Evolutionary conservation across 2,113 vertebrate genomes (phyloP), one percentile per base, ranked within the genome.

Genomic region (Callopanchax toddi): DNA sequence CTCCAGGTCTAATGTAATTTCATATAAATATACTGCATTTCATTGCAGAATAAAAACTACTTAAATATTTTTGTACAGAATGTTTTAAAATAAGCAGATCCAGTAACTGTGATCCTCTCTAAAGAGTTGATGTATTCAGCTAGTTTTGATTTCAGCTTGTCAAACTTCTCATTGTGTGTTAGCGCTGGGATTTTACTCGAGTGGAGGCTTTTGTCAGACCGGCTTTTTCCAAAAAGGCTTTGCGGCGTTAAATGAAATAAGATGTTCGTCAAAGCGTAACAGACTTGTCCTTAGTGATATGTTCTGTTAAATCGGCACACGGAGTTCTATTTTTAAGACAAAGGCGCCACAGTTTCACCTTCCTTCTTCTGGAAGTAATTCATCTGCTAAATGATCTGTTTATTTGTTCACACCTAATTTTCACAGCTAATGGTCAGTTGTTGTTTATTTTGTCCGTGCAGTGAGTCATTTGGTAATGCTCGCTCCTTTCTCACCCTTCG

Each of bases 381-480:
- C 17, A 52, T 26, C 57, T 49, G 51, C 22, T 54, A 56, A 68
- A 71, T 49, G 22, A 62, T 56, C 22, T 13, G 37, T 23, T 56
- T 20, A 40, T 22, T 8, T 23, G 17, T 42, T 42, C 22, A 17
- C 36, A 17, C 36, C 3, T 40, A 17, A 17, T 42, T 56, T 39
- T 23, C 4, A 5, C 53, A 23, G 36, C 37, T 25, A 56, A 11
- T 56, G 54, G 36, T n/a, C 17, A n/a, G 29, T 52, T 34, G 6
- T 26, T 50, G 17, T 26, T 50, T 49, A 25, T 25, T 25, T 26
- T 17, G 11, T 21, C 13, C 42, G 48, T 20, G 54, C 40, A 37
- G 59, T 71, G 60, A 82, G 43, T 78, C 78, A 67, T 34, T 49
- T 51, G 42, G 7, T 32, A 20, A 60, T 54, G 29, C 43, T 49